Evolutionary conservation across 2,797 vertebrate species (phyloP), one percentile per base, ranked within the genome.

Genomic region (Pipistrellus nathusii): DNA sequence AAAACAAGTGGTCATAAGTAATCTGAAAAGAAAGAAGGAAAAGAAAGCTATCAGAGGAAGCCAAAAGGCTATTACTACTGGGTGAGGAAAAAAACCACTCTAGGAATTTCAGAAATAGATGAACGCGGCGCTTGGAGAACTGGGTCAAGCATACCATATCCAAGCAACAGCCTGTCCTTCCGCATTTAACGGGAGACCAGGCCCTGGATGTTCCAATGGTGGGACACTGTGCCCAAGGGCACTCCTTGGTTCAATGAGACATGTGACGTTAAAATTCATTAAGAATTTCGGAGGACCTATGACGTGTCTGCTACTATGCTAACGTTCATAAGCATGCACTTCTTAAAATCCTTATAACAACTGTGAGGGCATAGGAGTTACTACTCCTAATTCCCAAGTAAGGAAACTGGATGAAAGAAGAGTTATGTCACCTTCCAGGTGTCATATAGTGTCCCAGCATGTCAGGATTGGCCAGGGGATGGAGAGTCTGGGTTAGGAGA

Each of bases 1-100:
- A 94, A 90, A 87, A 59, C 80, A 96, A 97, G 90, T 81, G 97
- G 91, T 97, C 97, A 96, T 94, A 95, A 96, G 93, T 96, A 96
- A 96, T 85, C 94, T 87, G 75, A 94, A 91, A 76, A 81, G 46
- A 87, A 64, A 72, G 80, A 78, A 80, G n/a, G 41, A 21, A 93
- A 82, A 91, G 53, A 75, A 87, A 88, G 93, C 88, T 91, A 92
- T 53, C 38, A 71, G 1, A 38, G 71, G 77, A 95, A 97, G 81
- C 71, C 87, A 64, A 84, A 95, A 96, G 87, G 77, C 88, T 59
- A 38, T 76, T 76, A 69, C 93, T 32, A 73, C 94, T 83, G 87
- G 88, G 30, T 21, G 66, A 90, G 35, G 51, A 95, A 96, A 46
- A 38, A 92, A 92, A 35, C 46, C 14, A 25, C 46, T 35, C 71